Conservation (phyloP, 2,797 vertebrate genomes). For the Microcaecilia unicolor region DNA sequence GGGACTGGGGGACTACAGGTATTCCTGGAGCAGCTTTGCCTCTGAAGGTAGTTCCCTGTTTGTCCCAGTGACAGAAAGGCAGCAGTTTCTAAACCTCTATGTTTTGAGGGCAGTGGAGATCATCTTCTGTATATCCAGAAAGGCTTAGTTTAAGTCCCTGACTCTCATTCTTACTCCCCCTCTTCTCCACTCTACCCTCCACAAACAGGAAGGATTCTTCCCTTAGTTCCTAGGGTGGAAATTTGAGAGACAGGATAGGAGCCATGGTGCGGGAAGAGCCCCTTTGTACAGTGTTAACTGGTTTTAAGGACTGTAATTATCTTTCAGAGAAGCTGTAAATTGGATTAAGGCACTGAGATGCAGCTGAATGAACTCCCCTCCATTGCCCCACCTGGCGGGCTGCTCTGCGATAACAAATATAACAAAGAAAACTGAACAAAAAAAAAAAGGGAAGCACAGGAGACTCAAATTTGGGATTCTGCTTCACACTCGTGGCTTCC, state of each 20-base stretch:
- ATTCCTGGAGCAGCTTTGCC: too few species aligned
- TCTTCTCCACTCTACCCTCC: too few species aligned
- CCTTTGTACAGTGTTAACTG: constrained; percentile 49
- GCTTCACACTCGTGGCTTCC: constrained; percentile 84
- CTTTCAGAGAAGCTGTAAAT: constrained; percentile 88
- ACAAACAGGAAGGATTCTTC: too few species aligned
- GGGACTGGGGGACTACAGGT: too few species aligned
- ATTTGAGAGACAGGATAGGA: constrained; percentile 40
- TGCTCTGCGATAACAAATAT: constrained; percentile 69
- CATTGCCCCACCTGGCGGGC: constrained; percentile 87
- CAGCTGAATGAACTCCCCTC: constrained; percentile 81
- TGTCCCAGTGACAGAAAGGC: too few species aligned
- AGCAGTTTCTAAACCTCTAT: too few species aligned
- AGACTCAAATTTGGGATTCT: constrained; percentile 82
- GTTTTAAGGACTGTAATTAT: constrained; percentile 89
- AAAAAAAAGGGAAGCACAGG: constrained; percentile 53
- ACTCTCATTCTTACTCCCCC: too few species aligned
- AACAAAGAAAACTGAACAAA: neutral
- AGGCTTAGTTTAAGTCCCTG: constrained; percentile 10
- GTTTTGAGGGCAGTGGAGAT: too few species aligned
- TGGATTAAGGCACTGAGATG: constrained; percentile 86
- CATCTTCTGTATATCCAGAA: neutral
- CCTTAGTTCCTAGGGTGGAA: constrained; percentile 32
- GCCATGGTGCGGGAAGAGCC: constrained; percentile 41
- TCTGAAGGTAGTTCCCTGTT: too few species aligned